Evolutionary conservation across 1,140 invertebrate species (phyloP), one percentile per base, ranked within the genome.

Genomic region (Steinernema feltiae): DNA sequence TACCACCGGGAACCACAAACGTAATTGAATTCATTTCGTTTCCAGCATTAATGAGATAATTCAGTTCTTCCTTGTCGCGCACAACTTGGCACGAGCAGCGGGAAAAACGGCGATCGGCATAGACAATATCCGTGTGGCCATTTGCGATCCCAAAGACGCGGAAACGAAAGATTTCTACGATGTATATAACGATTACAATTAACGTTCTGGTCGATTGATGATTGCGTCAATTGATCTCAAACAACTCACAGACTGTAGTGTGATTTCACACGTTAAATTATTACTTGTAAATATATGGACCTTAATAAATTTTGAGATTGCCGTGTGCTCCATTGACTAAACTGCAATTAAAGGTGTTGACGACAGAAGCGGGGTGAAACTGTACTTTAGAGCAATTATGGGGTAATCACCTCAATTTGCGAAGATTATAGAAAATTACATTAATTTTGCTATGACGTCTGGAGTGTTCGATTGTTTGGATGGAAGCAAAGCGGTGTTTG

Each of bases 51-150:
- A 0, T 75, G 29, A 27, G n/a, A 30, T 78, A 29, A 31, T 83
- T 76, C 30, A 84, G 83, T 84, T 84, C 77, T 84, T 85, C 53
- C 70, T 84, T 3, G 83, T 84, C 17, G 83, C 83, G 32, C 83
- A 84, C 70, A 84, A 87, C 48, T 72, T 82, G 12, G 85, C 82
- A 21, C 48, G 79, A 30, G 77, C 85, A 0, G 73, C 84, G 7
- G 76, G 81, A 27, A 81, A 85, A 77, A 63, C 83, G 3, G 80
- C 83, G 18, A 84, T 84, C 24, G 83, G 83, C 31, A 79, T 84
- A n/a, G 83, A 84, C 76, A 84, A 84, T 69, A 86, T 84, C 69
- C 41, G 85, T 48, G 85, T 84, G 17, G 83, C 83, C 0, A 83
- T 87, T 46, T 82, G 81, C 70, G 81, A 82, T 76, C 72, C 81